A percentile compares a stretch with the other conserved stretches of the same genome.
phyloP scores from a whole-genome alignment of 2,113 vertebrate genomes.

The Tragelaphus scriptus region DNA sequence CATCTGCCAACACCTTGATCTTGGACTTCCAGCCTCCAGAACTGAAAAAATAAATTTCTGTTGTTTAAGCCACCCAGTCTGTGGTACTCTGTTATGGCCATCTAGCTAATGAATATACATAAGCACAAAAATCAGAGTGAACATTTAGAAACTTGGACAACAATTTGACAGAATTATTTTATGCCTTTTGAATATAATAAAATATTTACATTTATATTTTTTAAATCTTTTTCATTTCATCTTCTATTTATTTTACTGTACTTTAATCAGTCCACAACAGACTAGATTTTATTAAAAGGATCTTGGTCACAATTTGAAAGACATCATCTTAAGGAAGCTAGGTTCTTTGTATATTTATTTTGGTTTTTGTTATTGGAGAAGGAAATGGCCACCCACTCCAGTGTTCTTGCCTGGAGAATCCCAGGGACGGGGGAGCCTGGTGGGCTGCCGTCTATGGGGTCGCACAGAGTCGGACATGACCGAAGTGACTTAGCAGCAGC shows the following conservation, averaged over 20 bases:
- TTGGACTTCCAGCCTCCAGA: background rate
- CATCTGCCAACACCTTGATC: background rate
- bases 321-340: background rate
- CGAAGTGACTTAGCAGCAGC: background rate
- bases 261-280: background rate
- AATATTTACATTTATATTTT: background rate
- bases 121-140: background rate
- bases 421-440: no score
- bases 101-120: background rate
- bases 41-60: background rate
- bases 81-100: background rate
- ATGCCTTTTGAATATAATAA: background rate
- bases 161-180: background rate
- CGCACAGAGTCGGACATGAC: rapidly evolving
- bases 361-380: background rate
- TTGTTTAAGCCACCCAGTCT: background rate
- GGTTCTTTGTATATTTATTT: background rate
- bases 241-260: background rate
- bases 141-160: background rate
- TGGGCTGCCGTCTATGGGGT: no score
- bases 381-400: no score
- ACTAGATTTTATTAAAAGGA: background rate
- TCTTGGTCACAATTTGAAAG: background rate
- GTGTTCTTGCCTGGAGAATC: no score
- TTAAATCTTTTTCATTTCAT: background rate